phyloP scores from a whole-genome alignment of 1,140 invertebrate species.

The Eueides isabella region DNA sequence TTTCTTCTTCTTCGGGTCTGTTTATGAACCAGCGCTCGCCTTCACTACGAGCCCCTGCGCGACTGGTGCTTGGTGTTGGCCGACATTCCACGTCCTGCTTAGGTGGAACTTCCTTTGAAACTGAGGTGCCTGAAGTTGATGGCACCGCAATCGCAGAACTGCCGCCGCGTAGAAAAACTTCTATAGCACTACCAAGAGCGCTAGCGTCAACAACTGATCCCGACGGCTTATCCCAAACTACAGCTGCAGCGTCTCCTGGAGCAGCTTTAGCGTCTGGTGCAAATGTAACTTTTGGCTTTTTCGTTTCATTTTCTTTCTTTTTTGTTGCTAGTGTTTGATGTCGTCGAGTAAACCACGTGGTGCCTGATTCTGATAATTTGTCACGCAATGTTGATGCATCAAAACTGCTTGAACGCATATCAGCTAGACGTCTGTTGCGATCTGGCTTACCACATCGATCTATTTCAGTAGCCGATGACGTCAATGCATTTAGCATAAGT shows the following conservation, averaged over 20 bases:
- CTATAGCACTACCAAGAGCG: constrained; percentile 90
- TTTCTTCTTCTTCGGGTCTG: constrained; percentile 77
- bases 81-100: constrained; percentile 55
- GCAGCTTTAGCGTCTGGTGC: constrained; percentile 68
- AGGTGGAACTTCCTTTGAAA: constrained; percentile 55
- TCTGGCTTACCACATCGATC: constrained; percentile 83
- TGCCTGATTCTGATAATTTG: constrained; percentile 80
- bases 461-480: constrained; percentile 90
- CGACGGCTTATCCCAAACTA: constrained; percentile 88
- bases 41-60: constrained; percentile 46
- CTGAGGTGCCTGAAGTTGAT: constrained; percentile 73
- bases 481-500: constrained; percentile 89
- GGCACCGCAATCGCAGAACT: constrained; percentile 71
- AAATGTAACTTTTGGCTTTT: constrained; percentile 82
- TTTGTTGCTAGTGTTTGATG: constrained; percentile 88
- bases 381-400: constrained; percentile 87
- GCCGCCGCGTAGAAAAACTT: constrained; percentile 87
- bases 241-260: constrained; percentile 70
- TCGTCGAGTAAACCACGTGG: constrained; percentile 89
- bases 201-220: constrained; percentile 90
- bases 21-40: constrained; percentile 81
- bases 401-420: constrained; percentile 90
- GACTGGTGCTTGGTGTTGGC: constrained; percentile 62
- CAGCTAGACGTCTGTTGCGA: constrained; percentile 80
- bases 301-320: constrained; percentile 81